These are phyloP conservation scores for Drosophila pruinosa DNA, from an alignment of 1,140 invertebrate species.

Conservation along the genomic window DNA sequence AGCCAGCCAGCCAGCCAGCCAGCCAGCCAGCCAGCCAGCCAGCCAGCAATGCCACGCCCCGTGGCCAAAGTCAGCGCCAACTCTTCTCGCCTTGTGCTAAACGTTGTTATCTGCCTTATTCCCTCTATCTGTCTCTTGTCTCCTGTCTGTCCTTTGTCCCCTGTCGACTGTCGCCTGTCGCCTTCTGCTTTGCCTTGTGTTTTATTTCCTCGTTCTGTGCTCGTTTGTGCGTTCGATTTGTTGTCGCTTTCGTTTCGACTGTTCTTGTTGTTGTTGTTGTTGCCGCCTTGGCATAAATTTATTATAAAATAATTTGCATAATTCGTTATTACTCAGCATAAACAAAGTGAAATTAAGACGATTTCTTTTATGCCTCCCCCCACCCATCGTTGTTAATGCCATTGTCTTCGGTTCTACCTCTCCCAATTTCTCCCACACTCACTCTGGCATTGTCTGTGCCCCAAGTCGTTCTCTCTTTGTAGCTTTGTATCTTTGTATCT, in stretches of 20 bases:
- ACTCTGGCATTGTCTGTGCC: slow-evolving; percentile 14
- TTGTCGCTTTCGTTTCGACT: slow-evolving; percentile 15
- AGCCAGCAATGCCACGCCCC: slow-evolving; percentile 1
- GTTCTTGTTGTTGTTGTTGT: slow-evolving; percentile 12
- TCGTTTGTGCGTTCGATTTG: slow-evolving; percentile 72
- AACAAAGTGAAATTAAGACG: slow-evolving; percentile 81
- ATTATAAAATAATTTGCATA: slow-evolving; percentile 82
- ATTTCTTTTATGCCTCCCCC: slow-evolving; percentile 62
- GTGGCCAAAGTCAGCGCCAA: slow-evolving; percentile 34
- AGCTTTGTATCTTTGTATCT: slow-evolving; percentile 55
- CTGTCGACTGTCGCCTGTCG: slow-evolving; percentile 11
- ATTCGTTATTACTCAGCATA: slow-evolving; percentile 82
- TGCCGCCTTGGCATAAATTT: slow-evolving; percentile 71
- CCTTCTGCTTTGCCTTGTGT: slow-evolving; percentile 47
- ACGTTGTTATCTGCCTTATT: slow-evolving; percentile 70
- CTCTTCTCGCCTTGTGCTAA: slow-evolving; percentile 69
- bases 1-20: background rate
- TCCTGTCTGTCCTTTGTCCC: slow-evolving; percentile 3
- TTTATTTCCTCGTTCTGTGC: slow-evolving; percentile 67
- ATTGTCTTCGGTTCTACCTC: slow-evolving; percentile 28
- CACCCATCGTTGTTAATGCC: slow-evolving; percentile 19
- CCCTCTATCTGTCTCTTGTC: slow-evolving; percentile 16
- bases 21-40: background rate
- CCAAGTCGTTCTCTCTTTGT: background rate
- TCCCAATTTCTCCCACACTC: background rate